Evolutionary conservation across 2,113 vertebrate genomes (phyloP).

Genomic region (Columba livia): DNA sequence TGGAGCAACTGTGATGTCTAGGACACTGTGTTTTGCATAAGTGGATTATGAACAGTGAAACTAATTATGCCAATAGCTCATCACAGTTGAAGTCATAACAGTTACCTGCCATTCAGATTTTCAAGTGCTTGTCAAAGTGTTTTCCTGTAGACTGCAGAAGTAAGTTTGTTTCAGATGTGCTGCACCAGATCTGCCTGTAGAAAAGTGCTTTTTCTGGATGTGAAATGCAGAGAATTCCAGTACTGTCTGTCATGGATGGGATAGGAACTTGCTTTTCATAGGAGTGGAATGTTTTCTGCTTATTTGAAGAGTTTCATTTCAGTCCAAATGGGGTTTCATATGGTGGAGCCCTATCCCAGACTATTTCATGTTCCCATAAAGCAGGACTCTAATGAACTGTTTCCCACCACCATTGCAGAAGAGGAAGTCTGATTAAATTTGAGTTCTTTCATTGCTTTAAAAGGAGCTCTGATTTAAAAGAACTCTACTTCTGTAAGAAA

Average conservation of each 20-base stretch:
- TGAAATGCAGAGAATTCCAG: not conserved
- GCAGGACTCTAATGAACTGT: not conserved
- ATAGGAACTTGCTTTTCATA: not conserved
- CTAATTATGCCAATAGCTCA: not conserved
- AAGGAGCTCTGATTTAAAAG: not conserved
- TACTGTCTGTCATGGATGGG: not conserved
- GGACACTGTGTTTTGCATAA: not conserved
- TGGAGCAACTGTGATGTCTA: not conserved
- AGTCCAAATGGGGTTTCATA: not conserved
- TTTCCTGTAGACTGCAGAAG: not conserved
- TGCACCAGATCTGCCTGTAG: not conserved
- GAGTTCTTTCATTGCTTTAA: not conserved
- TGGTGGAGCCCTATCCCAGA: not conserved
- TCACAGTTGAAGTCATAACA: not conserved
- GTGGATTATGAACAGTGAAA: not conserved
- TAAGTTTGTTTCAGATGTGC: not conserved
- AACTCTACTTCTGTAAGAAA: not conserved
- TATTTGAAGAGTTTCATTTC: not conserved
- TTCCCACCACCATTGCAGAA: not conserved
- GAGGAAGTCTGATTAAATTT: not conserved
- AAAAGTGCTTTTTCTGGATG: not conserved
- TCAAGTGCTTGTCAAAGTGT: not conserved
- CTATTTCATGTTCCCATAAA: not conserved
- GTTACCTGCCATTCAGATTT: not conserved
- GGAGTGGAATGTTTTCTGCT: not conserved